Percentiles rank a stretch among this genome's conserved stretches.
phyloP scores from a whole-genome alignment of 2,113 vertebrate genomes.

The Probosciger aterrimus region DNA sequence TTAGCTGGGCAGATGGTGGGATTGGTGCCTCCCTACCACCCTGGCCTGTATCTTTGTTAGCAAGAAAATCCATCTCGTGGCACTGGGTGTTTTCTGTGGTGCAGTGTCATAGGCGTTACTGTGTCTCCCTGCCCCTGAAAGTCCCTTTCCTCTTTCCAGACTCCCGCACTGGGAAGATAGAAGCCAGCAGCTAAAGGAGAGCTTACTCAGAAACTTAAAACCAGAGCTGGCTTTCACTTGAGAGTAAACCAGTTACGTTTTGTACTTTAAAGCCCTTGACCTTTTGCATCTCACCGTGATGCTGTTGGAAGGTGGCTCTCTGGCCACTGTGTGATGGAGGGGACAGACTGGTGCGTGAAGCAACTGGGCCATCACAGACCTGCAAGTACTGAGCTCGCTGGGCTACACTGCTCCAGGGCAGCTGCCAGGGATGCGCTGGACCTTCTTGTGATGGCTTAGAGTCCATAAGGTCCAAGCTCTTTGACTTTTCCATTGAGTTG shows the following conservation, averaged over 20 bases:
- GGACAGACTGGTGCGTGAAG: not conserved
- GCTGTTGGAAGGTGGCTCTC: not conserved
- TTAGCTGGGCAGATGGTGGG: not conserved
- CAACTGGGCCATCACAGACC: not conserved
- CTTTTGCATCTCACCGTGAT: not conserved
- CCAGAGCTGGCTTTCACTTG: not conserved
- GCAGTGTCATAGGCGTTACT: not conserved
- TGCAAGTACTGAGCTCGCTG: not conserved
- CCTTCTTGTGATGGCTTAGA: not conserved
- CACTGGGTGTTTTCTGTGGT: rapidly evolving
- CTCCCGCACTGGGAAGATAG: not conserved
- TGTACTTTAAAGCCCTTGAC: not conserved
- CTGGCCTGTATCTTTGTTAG: not conserved
- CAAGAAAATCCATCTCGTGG: not conserved
- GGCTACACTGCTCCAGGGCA: not conserved
- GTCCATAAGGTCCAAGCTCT: not conserved
- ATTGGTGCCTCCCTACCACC: not conserved
- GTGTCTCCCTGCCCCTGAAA: not conserved
- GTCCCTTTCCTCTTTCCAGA: not conserved
- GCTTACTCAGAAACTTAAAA: not conserved
- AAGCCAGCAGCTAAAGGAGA: not conserved
- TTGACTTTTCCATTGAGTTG: not conserved
- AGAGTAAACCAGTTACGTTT: not conserved
- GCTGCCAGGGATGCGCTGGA: not conserved
- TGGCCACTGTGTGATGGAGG: not conserved